phyloP scores from a whole-genome alignment of 2,113 vertebrate species.

The Eptesicus fuscus region DNA sequence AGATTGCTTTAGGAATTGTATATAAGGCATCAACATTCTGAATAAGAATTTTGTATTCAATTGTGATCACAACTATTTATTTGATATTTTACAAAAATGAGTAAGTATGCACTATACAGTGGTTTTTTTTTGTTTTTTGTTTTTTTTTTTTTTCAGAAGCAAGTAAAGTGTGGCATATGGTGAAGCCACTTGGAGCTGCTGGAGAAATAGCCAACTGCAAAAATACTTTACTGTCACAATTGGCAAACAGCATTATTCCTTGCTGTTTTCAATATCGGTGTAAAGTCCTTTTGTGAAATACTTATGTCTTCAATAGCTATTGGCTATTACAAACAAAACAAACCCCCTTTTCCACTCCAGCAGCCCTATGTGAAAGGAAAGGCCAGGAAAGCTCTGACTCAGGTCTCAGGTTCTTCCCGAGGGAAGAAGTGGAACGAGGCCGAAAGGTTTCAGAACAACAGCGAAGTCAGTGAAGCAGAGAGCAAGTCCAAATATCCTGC shows the following conservation, averaged over 20 bases:
- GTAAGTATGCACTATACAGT: neutral
- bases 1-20: neutral
- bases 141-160: neutral
- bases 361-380: neutral
- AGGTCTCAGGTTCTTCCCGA: neutral
- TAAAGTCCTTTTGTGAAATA: constrained; percentile 34
- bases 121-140: too few relatives aligned
- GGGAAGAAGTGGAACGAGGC: neutral
- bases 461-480: constrained; percentile 15
- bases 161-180: constrained; percentile 37
- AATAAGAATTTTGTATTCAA: neutral
- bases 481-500: neutral
- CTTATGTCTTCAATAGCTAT: neutral
- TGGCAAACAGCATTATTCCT: neutral
- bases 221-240: neutral
- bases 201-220: constrained; percentile 33
- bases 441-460: constrained; percentile 24
- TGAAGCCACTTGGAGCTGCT: constrained; percentile 37
- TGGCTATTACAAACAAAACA: neutral
- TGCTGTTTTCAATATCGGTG: constrained; percentile 1
- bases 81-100: constrained; percentile 9
- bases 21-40: neutral
- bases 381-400: neutral
- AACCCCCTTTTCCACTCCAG: neutral
- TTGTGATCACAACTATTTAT: neutral